phyloP scores from a whole-genome alignment of 2,797 vertebrate genomes.

The Erithacus rubecula region DNA sequence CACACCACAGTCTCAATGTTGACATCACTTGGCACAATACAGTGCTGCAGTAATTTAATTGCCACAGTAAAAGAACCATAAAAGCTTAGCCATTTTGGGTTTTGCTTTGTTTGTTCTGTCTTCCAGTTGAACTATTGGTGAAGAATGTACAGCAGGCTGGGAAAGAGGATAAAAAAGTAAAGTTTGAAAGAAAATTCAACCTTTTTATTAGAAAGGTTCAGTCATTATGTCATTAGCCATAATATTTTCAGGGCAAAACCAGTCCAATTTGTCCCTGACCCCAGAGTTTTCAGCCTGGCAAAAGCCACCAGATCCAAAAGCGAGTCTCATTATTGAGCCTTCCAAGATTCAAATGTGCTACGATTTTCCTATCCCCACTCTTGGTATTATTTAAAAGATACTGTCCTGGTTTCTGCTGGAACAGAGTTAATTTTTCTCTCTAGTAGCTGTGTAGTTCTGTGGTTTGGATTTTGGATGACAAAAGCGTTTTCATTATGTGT shows the following conservation, averaged over 20 bases:
- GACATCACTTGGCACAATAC: not conserved
- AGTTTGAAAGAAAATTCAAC: not conserved
- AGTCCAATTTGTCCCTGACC: not conserved
- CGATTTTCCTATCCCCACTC: not conserved
- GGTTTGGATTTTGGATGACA: not conserved
- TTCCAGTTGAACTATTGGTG: not conserved
- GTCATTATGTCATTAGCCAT: not conserved
- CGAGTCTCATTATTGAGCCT: not conserved
- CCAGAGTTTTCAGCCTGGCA: rapidly evolving
- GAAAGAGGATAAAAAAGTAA: not conserved
- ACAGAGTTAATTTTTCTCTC: not conserved
- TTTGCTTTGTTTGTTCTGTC: not conserved
- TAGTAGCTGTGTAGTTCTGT: not conserved
- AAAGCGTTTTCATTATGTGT: rapidly evolving
- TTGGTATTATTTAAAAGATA: not conserved
- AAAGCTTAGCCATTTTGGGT: not conserved
- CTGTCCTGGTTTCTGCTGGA: not conserved
- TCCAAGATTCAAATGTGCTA: not conserved
- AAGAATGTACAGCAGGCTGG: not conserved
- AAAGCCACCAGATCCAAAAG: not conserved
- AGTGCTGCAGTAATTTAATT: not conserved
- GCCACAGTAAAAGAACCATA: not conserved
- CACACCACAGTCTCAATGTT: not conserved
- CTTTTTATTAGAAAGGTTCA: not conserved
- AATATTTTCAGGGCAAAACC: not conserved